Base-by-base conservation (phyloP, 2,113 vertebrate species). In the Catharus bicknelli region DNA sequence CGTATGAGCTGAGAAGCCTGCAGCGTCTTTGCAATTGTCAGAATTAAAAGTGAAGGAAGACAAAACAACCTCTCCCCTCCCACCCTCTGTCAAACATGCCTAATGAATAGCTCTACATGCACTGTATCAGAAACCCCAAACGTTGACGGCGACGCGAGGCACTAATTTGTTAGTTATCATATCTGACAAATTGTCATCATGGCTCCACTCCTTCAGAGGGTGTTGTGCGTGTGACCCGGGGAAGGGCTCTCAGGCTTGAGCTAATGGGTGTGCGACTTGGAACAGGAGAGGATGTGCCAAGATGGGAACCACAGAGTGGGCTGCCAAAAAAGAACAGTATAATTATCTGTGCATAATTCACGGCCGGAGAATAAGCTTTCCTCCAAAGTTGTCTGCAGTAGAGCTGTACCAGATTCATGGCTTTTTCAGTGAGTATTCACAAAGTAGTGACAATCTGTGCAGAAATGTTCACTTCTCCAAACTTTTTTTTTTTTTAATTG, bases 261-360 rank as follows among this genome's bases (percentile, higher is more conserved):
- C 95, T 94, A 96, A 94, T 95, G 96, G 96, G 85, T 96, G 91
- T 87, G 94, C 2, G 10, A 77, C 96, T 95, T 95, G 77, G 93
- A 96, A 95, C 88, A 77, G 92, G 86, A 95, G 93, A 91, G 69
- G 93, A 96, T 96, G 93, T 96, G 95, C 94, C 96, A 96, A 96
- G 90, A 86, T 93, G 91, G 86, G 90, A 95, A 96, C 95, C 93
- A 97, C 89, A 93, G 95, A 96, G 95, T 96, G 93, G 95, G 95
- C 94, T 97, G 94, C 95, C 95, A 96, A 96, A 96, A 95, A 92
- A 95, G 94, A 94, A 97, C 95, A 96, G 95, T 96, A 95, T 96
- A 96, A 96, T 95, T 94, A 97, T 94, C 94, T 96, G 95, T 95
- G 87, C 95, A 96, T 97, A 96, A 97, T 97, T 96, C 95, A 96